Evolutionary conservation across 2,888 invertebrate genomes (phyloP).

Genomic region (Pantelozetes paolii): DNA sequence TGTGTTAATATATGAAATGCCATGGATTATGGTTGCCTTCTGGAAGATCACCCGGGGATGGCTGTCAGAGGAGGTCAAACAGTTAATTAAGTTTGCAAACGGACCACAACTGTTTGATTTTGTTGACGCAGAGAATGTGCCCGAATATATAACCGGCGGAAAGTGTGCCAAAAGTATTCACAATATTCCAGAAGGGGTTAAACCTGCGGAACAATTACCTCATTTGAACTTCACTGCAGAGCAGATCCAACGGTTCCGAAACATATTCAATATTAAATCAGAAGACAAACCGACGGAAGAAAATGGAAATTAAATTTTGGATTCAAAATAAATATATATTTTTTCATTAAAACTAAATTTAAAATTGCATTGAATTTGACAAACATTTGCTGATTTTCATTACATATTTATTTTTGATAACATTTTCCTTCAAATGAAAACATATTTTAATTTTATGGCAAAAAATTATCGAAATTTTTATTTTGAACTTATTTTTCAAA

Average conservation of each 20-base stretch:
- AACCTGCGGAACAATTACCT: neutral
- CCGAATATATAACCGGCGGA: conserved; percentile 11
- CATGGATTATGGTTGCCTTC: conserved; percentile 31
- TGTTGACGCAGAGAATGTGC: conserved; percentile 24
- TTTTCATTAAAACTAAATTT: neutral
- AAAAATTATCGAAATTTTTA: too few species aligned
- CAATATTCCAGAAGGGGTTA: neutral
- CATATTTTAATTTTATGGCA: too few species aligned
- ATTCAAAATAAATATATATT: neutral
- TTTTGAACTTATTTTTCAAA: too few species aligned
- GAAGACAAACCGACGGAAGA: neutral
- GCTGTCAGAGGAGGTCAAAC: conserved; percentile 21
- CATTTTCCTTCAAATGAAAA: too few species aligned
- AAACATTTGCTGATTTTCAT: too few species aligned
- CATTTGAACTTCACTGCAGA: conserved; percentile 23
- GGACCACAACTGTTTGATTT: conserved; percentile 18
- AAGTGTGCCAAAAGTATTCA: conserved; percentile 1
- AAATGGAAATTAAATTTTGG: neutral
- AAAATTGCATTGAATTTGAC: too few species aligned
- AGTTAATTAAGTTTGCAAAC: conserved; percentile 26
- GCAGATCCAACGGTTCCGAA: conserved; percentile 16
- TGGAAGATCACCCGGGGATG: conserved; percentile 32
- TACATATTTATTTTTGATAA: too few species aligned
- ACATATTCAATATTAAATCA: neutral
- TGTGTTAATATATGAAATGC: conserved; percentile 38